These are phyloP conservation scores for Spondyliosoma cantharus DNA, from an alignment of 2,797 vertebrate species.

Conservation along the genomic window DNA sequence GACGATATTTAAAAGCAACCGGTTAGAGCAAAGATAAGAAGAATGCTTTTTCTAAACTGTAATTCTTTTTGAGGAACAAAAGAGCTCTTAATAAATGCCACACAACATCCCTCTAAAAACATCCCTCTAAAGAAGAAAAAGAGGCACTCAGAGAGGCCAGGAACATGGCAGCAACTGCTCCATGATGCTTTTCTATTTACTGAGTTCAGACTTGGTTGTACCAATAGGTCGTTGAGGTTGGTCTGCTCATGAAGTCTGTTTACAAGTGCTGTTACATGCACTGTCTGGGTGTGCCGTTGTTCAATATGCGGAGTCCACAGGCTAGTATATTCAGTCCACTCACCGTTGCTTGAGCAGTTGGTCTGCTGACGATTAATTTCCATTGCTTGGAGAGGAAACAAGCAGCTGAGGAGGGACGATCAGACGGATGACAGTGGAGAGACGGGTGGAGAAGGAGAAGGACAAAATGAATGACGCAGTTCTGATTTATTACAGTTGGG, in stretches of 20 bases:
- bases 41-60: slow-evolving; percentile 20
- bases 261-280: slow-evolving; percentile 2
- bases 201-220: slow-evolving; percentile 5
- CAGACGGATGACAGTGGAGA: neutral
- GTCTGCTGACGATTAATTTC: slow-evolving; percentile 37
- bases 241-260: neutral
- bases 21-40: slow-evolving; percentile 49
- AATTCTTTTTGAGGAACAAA: slow-evolving; percentile 57
- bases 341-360: slow-evolving; percentile 32
- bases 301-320: neutral
- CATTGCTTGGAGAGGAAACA: slow-evolving; percentile 13
- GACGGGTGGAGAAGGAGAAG: neutral
- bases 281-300: neutral
- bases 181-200: slow-evolving; percentile 25
- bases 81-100: slow-evolving; percentile 42
- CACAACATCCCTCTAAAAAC: neutral
- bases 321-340: slow-evolving; percentile 8
- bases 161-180: neutral
- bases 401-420: slow-evolving; percentile 5
- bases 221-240: neutral
- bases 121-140: slow-evolving; percentile 1
- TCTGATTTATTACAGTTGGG: neutral
- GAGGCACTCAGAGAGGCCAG: neutral
- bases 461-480: neutral
- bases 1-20: slow-evolving; percentile 49